Evolutionary conservation across 2,797 vertebrate species (phyloP).

Genomic region (Clamator glandarius): DNA sequence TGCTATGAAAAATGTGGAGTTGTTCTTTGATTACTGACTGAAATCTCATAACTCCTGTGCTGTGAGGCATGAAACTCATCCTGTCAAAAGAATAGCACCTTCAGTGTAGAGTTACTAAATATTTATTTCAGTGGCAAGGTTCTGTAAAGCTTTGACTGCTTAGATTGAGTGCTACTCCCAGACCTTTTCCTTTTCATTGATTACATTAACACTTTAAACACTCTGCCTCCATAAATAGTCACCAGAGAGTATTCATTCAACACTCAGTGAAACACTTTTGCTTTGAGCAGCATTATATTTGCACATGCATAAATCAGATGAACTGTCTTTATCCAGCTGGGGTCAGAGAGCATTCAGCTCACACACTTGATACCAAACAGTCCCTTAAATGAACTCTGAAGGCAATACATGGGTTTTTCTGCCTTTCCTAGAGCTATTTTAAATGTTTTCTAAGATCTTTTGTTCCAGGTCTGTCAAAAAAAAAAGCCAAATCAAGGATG

Average conservation of each 20-base stretch:
- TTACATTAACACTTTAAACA: constrained; percentile 63
- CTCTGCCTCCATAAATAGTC: constrained; percentile 4
- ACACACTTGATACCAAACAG: not conserved
- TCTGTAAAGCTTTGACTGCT: constrained; percentile 51
- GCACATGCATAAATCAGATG: not conserved
- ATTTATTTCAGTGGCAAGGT: constrained; percentile 63
- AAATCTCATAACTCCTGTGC: constrained; percentile 66
- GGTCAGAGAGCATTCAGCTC: not conserved
- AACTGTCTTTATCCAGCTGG: not conserved
- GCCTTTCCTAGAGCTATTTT: not conserved
- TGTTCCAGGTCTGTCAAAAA: not conserved
- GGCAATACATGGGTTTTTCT: not conserved
- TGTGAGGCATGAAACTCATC: constrained; percentile 65
- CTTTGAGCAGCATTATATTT: constrained; percentile 17
- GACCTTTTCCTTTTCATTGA: constrained; percentile 54
- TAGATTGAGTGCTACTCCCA: constrained; percentile 32
- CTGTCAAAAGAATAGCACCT: constrained; percentile 55
- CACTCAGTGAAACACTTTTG: not conserved
- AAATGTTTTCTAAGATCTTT: not conserved
- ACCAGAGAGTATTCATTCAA: constrained; percentile 32
- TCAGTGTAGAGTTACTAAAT: constrained; percentile 56
- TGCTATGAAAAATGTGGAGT: constrained; percentile 25
- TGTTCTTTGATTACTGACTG: constrained; percentile 64
- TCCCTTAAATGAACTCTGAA: not conserved
- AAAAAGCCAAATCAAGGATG: not conserved